Base-by-base conservation (phyloP, 2,888 invertebrate species). In the Periphyllus acericola region DNA sequence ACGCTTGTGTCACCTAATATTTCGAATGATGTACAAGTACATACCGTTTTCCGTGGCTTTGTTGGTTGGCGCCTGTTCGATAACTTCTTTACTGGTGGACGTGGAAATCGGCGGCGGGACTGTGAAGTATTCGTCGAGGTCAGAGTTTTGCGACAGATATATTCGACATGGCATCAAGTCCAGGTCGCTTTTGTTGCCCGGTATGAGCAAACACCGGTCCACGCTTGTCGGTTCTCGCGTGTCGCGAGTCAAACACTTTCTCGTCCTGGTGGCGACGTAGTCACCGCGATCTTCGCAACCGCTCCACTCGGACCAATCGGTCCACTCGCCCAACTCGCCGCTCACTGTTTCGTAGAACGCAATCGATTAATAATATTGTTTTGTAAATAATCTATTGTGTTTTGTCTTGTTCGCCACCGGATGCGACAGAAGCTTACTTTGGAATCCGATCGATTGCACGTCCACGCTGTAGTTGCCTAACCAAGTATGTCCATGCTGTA, bases 361-460 rank as follows among this genome's bases (percentile, higher is more conserved):
- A 34, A 78, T n/a, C 29, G 3, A 55, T 55, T 14, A 29, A 60
- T 25, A 36, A 2, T n/a, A n/a, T 46, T 32, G 3, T 5, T 46
- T n/a, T 3, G 14, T 46, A 46, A 52, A n/a, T 9, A 3, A 6
- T n/a, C n/a, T n/a, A n/a, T n/a, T n/a, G n/a, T 68, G 36, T 71
- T 79, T 79, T 29, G 14, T 29, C 29, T 74, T 46, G 52, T 29
- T 40, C 8, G 40, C 40, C 40, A 40, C 3, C 40, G 40, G 40
- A 40, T 14, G 46, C 46, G 14, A 14, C 14, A 34, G 52, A 21
- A 36, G 74, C 40, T 85, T 88, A 90, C 90, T 90, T 89, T 90
- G 89, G 89, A 91, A 91, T 78, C 90, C 90, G 85, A 91, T 91
- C 19, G 91, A 91, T 88, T 91, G 91, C 25, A 91, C 90, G 89